Percentiles rank a stretch among this genome's conserved stretches.
phyloP scores from a whole-genome alignment of 2,888 invertebrate genomes.

The Phyllotreta cruciferae region DNA sequence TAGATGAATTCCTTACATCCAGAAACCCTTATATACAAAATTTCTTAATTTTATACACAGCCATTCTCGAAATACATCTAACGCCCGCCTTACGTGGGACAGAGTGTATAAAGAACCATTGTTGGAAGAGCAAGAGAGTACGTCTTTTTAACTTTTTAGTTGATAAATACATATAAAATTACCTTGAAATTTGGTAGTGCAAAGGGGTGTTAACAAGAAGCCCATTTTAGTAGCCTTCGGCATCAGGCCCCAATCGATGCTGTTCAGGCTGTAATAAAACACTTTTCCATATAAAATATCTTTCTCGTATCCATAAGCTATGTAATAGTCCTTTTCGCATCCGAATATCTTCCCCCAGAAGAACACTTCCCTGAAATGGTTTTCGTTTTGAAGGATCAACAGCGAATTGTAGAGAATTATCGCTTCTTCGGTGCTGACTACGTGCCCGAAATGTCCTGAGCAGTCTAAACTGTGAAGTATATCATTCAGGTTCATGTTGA shows the following conservation, averaged over 20 bases:
- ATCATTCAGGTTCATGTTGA: slow-evolving; percentile 64
- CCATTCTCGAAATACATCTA: no score
- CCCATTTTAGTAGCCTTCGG: slow-evolving; percentile 62
- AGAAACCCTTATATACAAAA: no score
- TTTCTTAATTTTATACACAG: no score
- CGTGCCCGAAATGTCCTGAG: slow-evolving; percentile 70
- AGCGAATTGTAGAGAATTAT: slow-evolving; percentile 78
- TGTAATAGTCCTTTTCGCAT: slow-evolving; percentile 78
- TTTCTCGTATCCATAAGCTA: slow-evolving; percentile 78
- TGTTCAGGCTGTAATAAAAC: slow-evolving; percentile 80
- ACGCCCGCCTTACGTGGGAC: no score
- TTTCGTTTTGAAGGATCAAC: slow-evolving; percentile 80
- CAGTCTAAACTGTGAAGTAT: slow-evolving; percentile 64
- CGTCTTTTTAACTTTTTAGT: background rate
- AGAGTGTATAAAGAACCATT: no score
- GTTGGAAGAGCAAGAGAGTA: no score
- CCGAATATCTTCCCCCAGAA: slow-evolving; percentile 89
- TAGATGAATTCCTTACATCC: no score
- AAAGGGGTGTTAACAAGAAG: slow-evolving; percentile 58
- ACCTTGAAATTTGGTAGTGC: slow-evolving; percentile 57
- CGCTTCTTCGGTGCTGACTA: slow-evolving; percentile 76
- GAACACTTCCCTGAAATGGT: slow-evolving; percentile 81
- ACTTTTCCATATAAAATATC: slow-evolving; percentile 76
- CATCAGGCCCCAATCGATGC: slow-evolving; percentile 72
- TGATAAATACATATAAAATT: background rate